Conservation (phyloP, 37 sponge, comb jelly and placozoan species). For the Mnemiopsis leidyi region DNA sequence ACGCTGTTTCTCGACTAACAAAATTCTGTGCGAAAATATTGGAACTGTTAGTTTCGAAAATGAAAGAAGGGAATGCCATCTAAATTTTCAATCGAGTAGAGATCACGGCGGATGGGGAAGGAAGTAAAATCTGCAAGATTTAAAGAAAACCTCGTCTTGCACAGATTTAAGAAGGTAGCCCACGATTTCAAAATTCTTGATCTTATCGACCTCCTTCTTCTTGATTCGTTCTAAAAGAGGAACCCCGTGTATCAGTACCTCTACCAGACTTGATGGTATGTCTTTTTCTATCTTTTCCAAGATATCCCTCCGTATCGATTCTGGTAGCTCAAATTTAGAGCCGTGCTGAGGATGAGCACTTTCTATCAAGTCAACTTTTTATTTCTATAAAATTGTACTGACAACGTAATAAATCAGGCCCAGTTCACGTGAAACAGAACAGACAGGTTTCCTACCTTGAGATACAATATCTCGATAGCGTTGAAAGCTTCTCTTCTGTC, state of each 20-base stretch:
- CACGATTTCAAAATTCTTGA: not conserved
- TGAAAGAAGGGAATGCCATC: too few relatives aligned
- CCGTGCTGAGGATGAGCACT: not conserved
- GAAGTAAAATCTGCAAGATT: too few relatives aligned
- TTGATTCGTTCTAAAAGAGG: conserved; percentile 19
- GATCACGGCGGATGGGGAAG: too few relatives aligned
- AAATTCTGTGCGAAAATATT: too few relatives aligned
- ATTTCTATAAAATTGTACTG: not conserved
- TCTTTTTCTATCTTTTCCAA: not conserved
- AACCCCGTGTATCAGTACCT: not conserved
- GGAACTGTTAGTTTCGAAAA: too few relatives aligned
- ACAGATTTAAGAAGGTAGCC: not conserved
- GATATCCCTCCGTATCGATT: not conserved
- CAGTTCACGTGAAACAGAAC: not conserved
- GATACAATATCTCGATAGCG: conserved; percentile 5
- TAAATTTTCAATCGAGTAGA: too few relatives aligned
- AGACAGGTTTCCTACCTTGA: not conserved
- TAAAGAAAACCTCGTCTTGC: conserved; percentile 12
- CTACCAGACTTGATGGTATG: not conserved
- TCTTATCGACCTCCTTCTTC: conserved; percentile 48
- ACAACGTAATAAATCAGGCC: not conserved
- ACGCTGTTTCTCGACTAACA: too few relatives aligned
- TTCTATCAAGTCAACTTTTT: not conserved
- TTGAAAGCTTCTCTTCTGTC: not conserved
- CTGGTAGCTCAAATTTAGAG: conserved; percentile 20